Conservation (phyloP, 2,888 invertebrate species). For the Dynastes grantii region DNA sequence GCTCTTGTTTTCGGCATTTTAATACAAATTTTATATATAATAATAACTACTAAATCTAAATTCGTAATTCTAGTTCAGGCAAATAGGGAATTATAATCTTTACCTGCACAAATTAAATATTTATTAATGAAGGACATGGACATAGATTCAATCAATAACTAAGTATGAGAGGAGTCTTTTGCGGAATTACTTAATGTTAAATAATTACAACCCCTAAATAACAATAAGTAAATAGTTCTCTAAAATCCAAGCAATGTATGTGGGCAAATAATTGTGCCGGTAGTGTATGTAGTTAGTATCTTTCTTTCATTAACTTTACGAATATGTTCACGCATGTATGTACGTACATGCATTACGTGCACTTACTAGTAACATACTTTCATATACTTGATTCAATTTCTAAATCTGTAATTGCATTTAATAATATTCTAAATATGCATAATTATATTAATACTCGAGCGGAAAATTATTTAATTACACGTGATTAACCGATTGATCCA, state of each 20-base stretch:
- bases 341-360: neutral
- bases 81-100: no score
- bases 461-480: constrained; percentile 12
- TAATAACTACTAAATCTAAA: no score
- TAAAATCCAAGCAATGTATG: neutral
- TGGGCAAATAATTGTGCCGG: neutral
- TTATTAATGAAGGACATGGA: no score
- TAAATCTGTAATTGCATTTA: constrained; percentile 22
- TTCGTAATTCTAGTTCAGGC: no score
- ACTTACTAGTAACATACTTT: neutral
- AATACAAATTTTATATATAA: no score
- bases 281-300: neutral
- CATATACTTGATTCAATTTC: constrained; percentile 22
- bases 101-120: no score
- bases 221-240: neutral
- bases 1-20: no score
- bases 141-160: no score
- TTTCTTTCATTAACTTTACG: neutral
- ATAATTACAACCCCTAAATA: no score
- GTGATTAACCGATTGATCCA: constrained; percentile 9
- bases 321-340: neutral
- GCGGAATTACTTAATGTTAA: no score
- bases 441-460: constrained; percentile 7
- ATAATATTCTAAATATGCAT: neutral
- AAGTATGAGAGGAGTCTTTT: no score